These are phyloP conservation scores for Hippocampus mohnikei DNA, from an alignment of 2,113 vertebrate species.

Conservation along the genomic window DNA sequence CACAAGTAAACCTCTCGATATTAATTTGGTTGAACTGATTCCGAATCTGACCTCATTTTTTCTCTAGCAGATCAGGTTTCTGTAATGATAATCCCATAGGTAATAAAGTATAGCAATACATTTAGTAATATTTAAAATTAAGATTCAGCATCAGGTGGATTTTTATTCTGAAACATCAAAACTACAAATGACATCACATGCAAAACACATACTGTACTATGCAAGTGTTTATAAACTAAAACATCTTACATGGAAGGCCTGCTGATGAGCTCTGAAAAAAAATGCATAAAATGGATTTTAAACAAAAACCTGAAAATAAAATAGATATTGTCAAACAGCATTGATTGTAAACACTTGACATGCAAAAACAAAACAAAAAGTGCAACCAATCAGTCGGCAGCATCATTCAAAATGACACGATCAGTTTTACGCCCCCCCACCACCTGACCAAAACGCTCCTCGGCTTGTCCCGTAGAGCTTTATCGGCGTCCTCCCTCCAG, in stretches of 20 bases:
- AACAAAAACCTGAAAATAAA: background rate
- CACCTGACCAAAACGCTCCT: slow-evolving; percentile 1
- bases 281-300: background rate
- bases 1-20: too few relatives aligned
- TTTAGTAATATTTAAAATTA: too few relatives aligned
- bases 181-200: too few relatives aligned
- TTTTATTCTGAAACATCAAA: too few relatives aligned
- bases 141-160: too few relatives aligned
- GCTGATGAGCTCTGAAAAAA: background rate
- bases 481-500: background rate
- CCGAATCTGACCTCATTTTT: too few relatives aligned
- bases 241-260: background rate
- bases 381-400: background rate
- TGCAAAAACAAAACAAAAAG: background rate
- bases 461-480: background rate
- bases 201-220: too few relatives aligned
- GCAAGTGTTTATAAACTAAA: background rate
- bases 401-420: slow-evolving; percentile 1
- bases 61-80: too few relatives aligned
- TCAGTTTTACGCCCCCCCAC: background rate
- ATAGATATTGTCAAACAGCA: background rate
- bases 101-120: too few relatives aligned
- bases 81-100: too few relatives aligned
- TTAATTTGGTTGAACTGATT: too few relatives aligned
- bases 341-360: slow-evolving; percentile 2